Conservation (phyloP, 2,888 invertebrate species). For the Plagodis pulveraria region DNA sequence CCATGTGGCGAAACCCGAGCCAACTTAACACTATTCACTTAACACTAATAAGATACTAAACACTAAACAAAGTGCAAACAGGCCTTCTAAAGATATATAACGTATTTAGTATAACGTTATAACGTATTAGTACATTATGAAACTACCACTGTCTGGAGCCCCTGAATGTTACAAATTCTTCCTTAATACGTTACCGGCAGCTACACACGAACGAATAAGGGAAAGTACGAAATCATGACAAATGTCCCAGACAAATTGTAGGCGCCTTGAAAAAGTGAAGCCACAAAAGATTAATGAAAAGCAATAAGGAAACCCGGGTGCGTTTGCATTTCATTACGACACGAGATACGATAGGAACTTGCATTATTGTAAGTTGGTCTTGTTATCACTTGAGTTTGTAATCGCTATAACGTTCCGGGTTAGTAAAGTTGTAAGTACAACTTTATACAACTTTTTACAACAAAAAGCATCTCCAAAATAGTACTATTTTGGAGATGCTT, state of each 20-base stretch:
- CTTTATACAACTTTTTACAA: too few species aligned
- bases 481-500: too few species aligned
- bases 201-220: conserved; percentile 48
- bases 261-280: conserved; percentile 70
- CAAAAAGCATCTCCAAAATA: too few species aligned
- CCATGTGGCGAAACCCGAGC: too few species aligned
- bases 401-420: conserved; percentile 3
- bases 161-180: conserved; percentile 6
- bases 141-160: not conserved
- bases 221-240: conserved; percentile 63
- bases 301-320: conserved; percentile 58
- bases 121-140: not conserved
- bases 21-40: too few species aligned
- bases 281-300: conserved; percentile 71
- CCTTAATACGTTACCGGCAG: conserved; percentile 38
- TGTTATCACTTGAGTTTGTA: conserved; percentile 15
- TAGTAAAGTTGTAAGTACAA: too few species aligned
- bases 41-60: too few species aligned
- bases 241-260: conserved; percentile 66
- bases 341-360: conserved; percentile 33
- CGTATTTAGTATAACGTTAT: too few species aligned
- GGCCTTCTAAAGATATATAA: too few species aligned
- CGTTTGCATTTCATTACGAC: conserved; percentile 73
- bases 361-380: conserved; percentile 22
- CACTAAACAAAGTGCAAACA: too few species aligned